Base-by-base conservation (phyloP, 2,888 invertebrate genomes). In the Acanthosepion esculentum region DNA sequence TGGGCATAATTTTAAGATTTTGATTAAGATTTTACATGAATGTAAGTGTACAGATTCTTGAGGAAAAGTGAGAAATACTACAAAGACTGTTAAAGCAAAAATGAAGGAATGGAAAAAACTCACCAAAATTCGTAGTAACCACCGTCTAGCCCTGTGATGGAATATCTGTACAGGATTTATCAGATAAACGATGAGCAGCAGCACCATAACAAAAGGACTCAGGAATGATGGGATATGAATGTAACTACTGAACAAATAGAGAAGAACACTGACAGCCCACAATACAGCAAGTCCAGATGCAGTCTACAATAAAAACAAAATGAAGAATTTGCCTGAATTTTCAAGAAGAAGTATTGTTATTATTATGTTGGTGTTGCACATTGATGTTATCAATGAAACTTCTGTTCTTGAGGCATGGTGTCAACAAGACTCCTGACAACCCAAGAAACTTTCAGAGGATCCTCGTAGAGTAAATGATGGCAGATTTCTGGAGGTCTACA, bases 111-210 rank as follows among this genome's bases (percentile, higher is more conserved):
- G 29, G 26, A 8, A 78, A 15, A 0, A 48, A 96, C 97, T 97
- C 96, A 98, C 99, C 98, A 99, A 98, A 96, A 99, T 98, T 97
- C 98, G 98, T 94, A 99, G 98, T 50, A 99, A 98, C 99, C 99
- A 99, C 97, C 99, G 99, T 95, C 99, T 98, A 0, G 99, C 99
- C 97, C 99, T 99, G 97, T 99, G 98, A 96, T 99, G 98, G 96
- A 99, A 98, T 94, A 99, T 98, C 97, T 98, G 98, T 94, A 99
- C 98, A 0, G 99, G 99, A 98, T 99, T 99, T 95, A 99, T 97
- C 48, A 99, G 98, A 97, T 99, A 99, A 33, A 98, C 98, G 94
- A 98, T 96, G 96, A 98, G 98, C 98, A 99, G 98, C 29, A 98
- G 98, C 94, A 98, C 97, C 94, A 99, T 98, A 1, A 98, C 98